These are phyloP conservation scores for Poecilus cupreus DNA, from an alignment of 2,888 invertebrate genomes.

Conservation along the genomic window DNA sequence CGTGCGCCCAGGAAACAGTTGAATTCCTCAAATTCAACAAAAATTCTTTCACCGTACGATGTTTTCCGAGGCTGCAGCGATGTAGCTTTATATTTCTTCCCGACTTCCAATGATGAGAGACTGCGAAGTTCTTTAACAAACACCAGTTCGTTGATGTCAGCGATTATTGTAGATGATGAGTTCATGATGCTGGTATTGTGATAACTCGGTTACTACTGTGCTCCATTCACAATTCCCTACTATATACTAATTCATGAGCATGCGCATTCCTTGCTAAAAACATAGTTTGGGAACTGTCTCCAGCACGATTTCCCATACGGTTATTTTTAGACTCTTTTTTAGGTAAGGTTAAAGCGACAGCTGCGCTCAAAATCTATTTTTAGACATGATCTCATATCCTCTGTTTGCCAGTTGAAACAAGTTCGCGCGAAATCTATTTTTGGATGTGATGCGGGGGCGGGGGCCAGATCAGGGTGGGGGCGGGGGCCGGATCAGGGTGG, in stretches of 20 bases:
- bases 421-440: too few relatives aligned
- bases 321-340: too few relatives aligned
- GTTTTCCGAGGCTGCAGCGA: neutral
- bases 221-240: neutral
- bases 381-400: too few relatives aligned
- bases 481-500: too few relatives aligned
- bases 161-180: neutral
- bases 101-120: neutral
- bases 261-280: neutral
- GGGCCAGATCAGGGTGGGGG: too few relatives aligned
- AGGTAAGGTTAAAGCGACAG: too few relatives aligned
- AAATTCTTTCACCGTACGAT: neutral
- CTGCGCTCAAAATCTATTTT: too few relatives aligned
- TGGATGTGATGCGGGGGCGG: too few relatives aligned
- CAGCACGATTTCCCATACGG: neutral
- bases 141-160: neutral
- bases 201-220: neutral
- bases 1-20: neutral
- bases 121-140: neutral
- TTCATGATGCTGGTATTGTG: neutral
- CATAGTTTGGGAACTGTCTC: neutral
- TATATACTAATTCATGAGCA: neutral
- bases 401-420: too few relatives aligned
- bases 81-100: neutral
- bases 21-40: constrained; percentile 4